Evolutionary conservation across 35 echinoderm and acorn worm genomes (phyloP), one percentile per base, ranked within the genome.

Genomic region (Lytechinus variegatus): DNA sequence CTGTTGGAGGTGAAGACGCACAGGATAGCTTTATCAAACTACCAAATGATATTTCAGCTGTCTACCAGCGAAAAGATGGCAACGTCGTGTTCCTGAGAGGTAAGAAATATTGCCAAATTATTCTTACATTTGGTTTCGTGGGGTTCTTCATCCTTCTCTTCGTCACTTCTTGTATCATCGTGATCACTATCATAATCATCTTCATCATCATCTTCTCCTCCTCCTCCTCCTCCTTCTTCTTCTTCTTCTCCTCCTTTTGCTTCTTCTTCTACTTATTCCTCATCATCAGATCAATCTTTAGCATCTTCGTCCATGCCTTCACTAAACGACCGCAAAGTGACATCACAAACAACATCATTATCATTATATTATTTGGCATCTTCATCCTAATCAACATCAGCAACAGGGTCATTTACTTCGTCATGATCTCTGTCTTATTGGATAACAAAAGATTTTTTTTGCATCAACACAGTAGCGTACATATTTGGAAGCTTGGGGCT

Each of bases 11-110:
- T 27, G 92, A 93, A 54, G 19, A 93, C 27, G 92, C 92, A 10
- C n/a, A 54, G 11, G 92, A 93, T 16, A 33, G 52, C n/a, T 93
- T 93, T 19, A 54, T 93, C 11, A 93, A 93, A 93, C 92, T 93
- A 27, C 92, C 53, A 3, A 93, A 57, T 57, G 92, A 93, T 10
- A 93, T 93, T 14, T 55, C 92, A 54, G 92, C 92, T 13, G 92
- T 57, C 52, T 93, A 55, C 92, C 53, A 93, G 11, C 54, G 53
- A 27, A 28, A 33, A 27, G 92, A 93, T 54, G 92, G 92, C 54
- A 93, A 54, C 27, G 92, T 93, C 11, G 92, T 57, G 5, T 93
- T 93, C 92, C 24, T 93, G 7, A 93, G 92, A 93, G 55, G 92
- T 93, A 57, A 55, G 33, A 52, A 19, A 52, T 6, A 79, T 71